Evolutionary conservation across 2,797 vertebrate species (phyloP), one percentile per base, ranked within the genome.

Genomic region (Lagocephalus sceleratus): DNA sequence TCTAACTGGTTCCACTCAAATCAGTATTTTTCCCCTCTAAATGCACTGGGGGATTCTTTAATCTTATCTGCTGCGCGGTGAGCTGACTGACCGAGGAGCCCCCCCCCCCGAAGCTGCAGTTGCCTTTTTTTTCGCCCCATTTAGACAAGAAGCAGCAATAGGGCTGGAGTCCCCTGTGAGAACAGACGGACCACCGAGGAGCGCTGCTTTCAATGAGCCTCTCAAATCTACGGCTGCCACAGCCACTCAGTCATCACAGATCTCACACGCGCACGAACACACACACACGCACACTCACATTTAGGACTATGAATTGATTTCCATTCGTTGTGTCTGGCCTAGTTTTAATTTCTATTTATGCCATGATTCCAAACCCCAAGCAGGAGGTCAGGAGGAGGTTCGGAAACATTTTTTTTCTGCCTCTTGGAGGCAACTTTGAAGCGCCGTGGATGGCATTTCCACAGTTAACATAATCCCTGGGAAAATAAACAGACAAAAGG

Each of bases 131-230:
- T 17, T 12, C 38, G 16, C n/a, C 1, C 56, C 71, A 81, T 81
- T 73, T 60, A 79, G 73, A 69, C 77, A 76, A 77, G 71, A 72
- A 82, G 73, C 74, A 53, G 66, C 78, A 74, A 78, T 84, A 71
- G 79, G 73, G 68, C 77, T 68, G 75, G 84, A 85, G 73, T 88
- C 86, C 82, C 86, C 75, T 78, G 84, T 70, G 82, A 80, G 84
- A 85, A 79, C 83, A 86, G 83, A 84, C 76, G 52, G 89, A 91
- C 89, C 89, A 90, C 87, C 84, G 67, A 81, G 74, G 78, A 84
- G 79, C 29, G 5, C 47, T 12, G 76, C 75, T 79, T 83, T 81
- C 77, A 86, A 76, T 73, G 77, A 49, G 68, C 55, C 78, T 76
- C 78, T 86, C 63, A 78, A 72, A 75, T 79, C 68, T 56, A 67